Conservation (phyloP, 1,140 invertebrate genomes). For the Atta colombica region DNA sequence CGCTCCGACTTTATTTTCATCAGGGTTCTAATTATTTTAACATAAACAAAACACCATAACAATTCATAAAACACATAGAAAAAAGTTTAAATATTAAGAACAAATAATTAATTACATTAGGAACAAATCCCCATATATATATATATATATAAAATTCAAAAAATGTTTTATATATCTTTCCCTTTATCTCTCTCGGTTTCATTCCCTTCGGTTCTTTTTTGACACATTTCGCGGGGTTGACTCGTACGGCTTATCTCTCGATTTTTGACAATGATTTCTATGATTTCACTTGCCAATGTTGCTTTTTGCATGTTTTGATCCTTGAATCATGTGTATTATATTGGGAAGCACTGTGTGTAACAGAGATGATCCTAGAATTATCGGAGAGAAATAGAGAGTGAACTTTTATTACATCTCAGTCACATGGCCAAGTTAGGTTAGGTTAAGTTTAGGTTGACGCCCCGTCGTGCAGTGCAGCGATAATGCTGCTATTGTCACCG, state of each 20-base stretch:
- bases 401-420: background rate
- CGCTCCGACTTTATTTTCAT: too few species aligned
- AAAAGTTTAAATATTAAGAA: too few species aligned
- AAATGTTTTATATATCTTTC: conserved; percentile 6
- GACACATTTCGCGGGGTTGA: background rate
- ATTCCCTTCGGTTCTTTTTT: background rate
- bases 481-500: background rate
- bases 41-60: too few species aligned
- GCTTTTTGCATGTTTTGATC: conserved; percentile 41
- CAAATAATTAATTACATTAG: too few species aligned
- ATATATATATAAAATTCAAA: too few species aligned
- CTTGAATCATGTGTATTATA: conserved; percentile 44
- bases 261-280: too few species aligned
- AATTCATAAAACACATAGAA: too few species aligned
- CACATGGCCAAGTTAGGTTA: background rate
- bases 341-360: conserved; percentile 84
- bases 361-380: conserved; percentile 80
- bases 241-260: conserved; percentile 57
- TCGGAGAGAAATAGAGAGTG: conserved; percentile 23
- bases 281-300: background rate
- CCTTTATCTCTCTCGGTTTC: conserved; percentile 14
- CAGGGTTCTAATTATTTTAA: too few species aligned
- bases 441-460: background rate
- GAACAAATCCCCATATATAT: too few species aligned
- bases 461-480: background rate